phyloP scores from a whole-genome alignment of 92 coral and sea anemone species.

The Palythoa grandis region DNA sequence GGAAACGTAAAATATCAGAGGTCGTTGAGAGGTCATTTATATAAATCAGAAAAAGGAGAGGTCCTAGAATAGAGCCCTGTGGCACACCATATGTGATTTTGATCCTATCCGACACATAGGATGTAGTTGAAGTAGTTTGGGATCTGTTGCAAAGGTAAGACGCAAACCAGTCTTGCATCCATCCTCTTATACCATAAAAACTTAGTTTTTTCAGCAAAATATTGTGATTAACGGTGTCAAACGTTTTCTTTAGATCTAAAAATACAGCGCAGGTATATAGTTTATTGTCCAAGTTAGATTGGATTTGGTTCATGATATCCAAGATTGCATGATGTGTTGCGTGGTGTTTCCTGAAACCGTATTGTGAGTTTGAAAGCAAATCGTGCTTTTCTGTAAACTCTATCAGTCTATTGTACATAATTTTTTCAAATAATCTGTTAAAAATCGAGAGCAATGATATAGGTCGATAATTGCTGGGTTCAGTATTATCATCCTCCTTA shows the following conservation, averaged over 20 bases:
- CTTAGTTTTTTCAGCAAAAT: not conserved
- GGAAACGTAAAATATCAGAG: constrained; percentile 25
- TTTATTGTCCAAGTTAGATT: not conserved
- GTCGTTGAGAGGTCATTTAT: constrained; percentile 23
- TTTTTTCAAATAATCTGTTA: too few relatives aligned
- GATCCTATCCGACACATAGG: constrained; percentile 28
- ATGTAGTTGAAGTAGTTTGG: constrained; percentile 19
- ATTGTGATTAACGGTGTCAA: not conserved
- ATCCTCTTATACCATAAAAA: constrained; percentile 24
- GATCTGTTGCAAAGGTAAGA: constrained; percentile 8
- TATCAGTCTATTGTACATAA: not conserved
- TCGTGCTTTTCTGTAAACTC: not conserved
- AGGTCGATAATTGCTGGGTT: too few relatives aligned
- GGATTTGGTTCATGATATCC: not conserved
- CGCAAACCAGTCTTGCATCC: constrained; percentile 28
- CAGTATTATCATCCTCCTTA: too few relatives aligned
- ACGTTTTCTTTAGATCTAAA: constrained; percentile 2
- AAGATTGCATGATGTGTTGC: constrained; percentile 9
- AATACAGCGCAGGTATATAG: not conserved
- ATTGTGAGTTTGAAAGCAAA: not conserved
- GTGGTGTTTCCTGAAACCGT: constrained; percentile 18
- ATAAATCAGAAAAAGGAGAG: constrained; percentile 20
- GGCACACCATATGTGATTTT: constrained; percentile 19
- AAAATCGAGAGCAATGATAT: not conserved
- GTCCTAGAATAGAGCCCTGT: constrained; percentile 26